Evolutionary conservation across 2,113 vertebrate species (phyloP).

Genomic region (Oenanthe oenanthe): DNA sequence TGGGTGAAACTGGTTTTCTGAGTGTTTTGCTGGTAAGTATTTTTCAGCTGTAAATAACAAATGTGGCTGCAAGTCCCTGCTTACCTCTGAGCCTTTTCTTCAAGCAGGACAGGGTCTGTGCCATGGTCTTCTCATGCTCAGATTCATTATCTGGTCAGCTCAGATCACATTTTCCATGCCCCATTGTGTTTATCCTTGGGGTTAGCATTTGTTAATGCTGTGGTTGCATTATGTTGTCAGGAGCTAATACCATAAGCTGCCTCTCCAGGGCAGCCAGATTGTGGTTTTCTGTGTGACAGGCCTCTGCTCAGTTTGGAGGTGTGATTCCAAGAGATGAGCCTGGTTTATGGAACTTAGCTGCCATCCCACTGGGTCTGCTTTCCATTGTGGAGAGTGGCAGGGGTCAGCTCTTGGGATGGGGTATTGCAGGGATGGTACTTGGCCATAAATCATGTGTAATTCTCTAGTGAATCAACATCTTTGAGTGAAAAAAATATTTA

Average conservation of each 20-base stretch:
- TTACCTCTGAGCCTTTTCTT: neutral
- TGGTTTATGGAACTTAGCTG: neutral
- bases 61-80: neutral
- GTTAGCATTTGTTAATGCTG: neutral
- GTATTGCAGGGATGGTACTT: neutral
- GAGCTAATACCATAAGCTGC: neutral
- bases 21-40: neutral
- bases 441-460: neutral
- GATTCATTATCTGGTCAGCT: neutral
- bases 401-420: neutral
- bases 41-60: constrained; percentile 13
- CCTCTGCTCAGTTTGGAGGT: neutral
- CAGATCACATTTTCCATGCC: neutral
- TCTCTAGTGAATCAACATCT: neutral
- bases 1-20: neutral
- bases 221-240: neutral
- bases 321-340: neutral
- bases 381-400: neutral
- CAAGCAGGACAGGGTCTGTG: neutral
- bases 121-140: neutral
- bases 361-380: fast-evolving
- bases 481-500: neutral
- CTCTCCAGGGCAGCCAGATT: neutral
- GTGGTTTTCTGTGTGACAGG: fast-evolving
- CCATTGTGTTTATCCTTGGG: neutral